Evolutionary conservation across 2,888 invertebrate genomes (phyloP).

Genomic region (Mythimna pallens): DNA sequence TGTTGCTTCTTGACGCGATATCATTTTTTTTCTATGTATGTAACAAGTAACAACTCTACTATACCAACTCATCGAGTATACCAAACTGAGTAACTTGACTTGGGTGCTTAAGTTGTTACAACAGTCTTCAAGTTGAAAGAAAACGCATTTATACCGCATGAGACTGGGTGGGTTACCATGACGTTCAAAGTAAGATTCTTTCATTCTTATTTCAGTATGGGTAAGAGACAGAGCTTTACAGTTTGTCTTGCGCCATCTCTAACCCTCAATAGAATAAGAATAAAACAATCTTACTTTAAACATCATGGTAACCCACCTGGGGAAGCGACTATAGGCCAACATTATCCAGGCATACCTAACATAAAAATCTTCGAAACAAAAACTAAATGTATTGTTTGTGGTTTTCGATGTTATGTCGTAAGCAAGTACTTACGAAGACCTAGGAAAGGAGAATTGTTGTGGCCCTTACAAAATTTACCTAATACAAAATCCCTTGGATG

Average conservation of each 20-base stretch:
- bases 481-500: no score
- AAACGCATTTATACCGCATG: constrained; percentile 19
- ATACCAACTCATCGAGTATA: constrained; percentile 10
- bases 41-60: constrained; percentile 28
- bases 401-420: background rate
- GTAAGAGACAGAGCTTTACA: no score
- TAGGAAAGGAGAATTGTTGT: no score
- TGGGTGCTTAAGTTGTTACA: constrained; percentile 16
- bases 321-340: constrained; percentile 13
- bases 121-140: constrained; percentile 17
- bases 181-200: no score
- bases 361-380: background rate
- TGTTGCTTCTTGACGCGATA: constrained; percentile 56
- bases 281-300: no score
- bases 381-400: background rate
- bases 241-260: no score
- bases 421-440: no score
- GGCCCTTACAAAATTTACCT: no score
- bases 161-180: no score
- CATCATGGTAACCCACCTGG: no score
- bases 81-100: constrained; percentile 40
- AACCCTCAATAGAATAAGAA: no score
- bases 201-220: no score
- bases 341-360: constrained; percentile 8
- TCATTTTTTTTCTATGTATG: constrained; percentile 33